phyloP scores from a whole-genome alignment of 2,797 vertebrate genomes.

The Pangasius mekongensis region DNA sequence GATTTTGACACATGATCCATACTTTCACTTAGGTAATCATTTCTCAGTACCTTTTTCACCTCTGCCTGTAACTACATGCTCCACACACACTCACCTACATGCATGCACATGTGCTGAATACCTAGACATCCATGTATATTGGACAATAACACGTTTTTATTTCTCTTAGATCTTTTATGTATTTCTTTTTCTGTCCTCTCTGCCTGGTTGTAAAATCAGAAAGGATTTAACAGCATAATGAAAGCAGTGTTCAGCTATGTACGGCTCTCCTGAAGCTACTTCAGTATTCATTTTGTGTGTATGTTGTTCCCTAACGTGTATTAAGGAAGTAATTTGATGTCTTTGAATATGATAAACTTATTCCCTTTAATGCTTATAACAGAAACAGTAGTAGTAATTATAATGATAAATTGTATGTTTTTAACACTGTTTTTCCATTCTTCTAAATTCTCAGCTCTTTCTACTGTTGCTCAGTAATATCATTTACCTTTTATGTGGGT shows the following conservation, averaged over 20 bases:
- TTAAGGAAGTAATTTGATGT: neutral
- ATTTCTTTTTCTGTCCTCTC: neutral
- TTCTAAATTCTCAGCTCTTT: neutral
- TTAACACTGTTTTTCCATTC: neutral
- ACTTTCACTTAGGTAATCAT: neutral
- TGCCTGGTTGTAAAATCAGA: constrained; percentile 1
- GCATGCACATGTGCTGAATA: constrained; percentile 1
- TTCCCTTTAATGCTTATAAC: neutral
- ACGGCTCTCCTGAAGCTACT: neutral
- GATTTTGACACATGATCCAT: neutral
- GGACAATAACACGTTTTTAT: neutral
- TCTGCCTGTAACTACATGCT: neutral
- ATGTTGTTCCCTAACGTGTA: neutral
- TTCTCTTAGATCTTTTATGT: neutral
- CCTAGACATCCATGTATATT: neutral
- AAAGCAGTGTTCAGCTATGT: constrained; percentile 12
- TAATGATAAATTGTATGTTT: neutral
- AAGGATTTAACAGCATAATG: constrained; percentile 25
- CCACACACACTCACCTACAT: constrained; percentile 22
- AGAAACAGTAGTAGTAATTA: neutral
- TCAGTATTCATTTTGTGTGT: constrained; percentile 8
- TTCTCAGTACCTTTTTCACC: neutral
- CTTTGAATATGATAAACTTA: neutral
- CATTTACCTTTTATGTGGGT: neutral
- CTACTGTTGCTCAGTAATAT: neutral